These are phyloP conservation scores for Manduca sexta DNA, from an alignment of 1,140 invertebrate species.

Conservation along the genomic window DNA sequence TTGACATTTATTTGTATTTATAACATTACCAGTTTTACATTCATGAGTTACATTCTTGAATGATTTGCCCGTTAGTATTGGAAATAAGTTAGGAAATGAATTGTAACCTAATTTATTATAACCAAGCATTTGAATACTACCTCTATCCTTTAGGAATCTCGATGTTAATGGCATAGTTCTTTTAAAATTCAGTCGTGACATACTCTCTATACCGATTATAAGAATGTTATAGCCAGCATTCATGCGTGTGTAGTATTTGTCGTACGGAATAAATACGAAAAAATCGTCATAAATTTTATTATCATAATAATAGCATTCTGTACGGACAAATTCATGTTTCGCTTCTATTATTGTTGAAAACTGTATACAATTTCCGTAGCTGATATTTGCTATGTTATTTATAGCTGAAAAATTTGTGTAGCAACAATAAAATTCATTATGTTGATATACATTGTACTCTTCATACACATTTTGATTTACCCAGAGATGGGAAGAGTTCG, in stretches of 20 bases:
- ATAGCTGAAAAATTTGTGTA: slow-evolving; percentile 15
- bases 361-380: slow-evolving; percentile 14
- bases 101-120: slow-evolving; percentile 87
- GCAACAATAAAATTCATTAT: slow-evolving; percentile 17
- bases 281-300: slow-evolving; percentile 17
- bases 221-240: slow-evolving; percentile 15
- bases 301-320: slow-evolving; percentile 18
- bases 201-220: slow-evolving; percentile 21
- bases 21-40: slow-evolving; percentile 61
- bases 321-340: slow-evolving; percentile 17
- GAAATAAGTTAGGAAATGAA: slow-evolving; percentile 84
- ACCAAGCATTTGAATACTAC: slow-evolving; percentile 75
- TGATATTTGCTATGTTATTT: slow-evolving; percentile 8
- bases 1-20: slow-evolving; percentile 67
- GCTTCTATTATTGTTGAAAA: slow-evolving; percentile 14
- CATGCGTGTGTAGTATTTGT: neutral
- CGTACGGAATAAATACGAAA: slow-evolving; percentile 10
- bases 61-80: slow-evolving; percentile 77
- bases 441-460: slow-evolving; percentile 6
- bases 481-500: slow-evolving; percentile 17
- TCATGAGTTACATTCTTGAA: slow-evolving; percentile 68
- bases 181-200: slow-evolving; percentile 26
- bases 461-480: slow-evolving; percentile 6
- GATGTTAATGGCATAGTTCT: slow-evolving; percentile 23
- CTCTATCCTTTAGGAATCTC: slow-evolving; percentile 11